Evolutionary conservation across 2,113 vertebrate species (phyloP).

Genomic region (Hippolais icterina): DNA sequence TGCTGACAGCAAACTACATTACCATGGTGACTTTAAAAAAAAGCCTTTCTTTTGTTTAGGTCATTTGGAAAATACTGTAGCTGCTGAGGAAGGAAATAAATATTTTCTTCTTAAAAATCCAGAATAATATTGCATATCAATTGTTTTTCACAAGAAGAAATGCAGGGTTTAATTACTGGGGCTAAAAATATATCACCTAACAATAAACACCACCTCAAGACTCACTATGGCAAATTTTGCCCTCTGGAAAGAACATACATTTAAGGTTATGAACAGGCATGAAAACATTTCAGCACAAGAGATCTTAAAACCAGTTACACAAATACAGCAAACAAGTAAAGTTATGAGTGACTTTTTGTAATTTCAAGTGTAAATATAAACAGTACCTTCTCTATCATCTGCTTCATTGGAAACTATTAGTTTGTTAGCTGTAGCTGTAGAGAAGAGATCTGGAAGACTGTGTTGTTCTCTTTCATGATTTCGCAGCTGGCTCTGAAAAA

Average conservation of each 20-base stretch:
- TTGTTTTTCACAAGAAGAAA: background rate
- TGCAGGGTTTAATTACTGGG: background rate
- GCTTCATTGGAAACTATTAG: conserved; percentile 48
- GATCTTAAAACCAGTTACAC: background rate
- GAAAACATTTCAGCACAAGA: background rate
- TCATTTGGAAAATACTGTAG: background rate
- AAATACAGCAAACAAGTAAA: background rate
- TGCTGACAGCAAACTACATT: background rate
- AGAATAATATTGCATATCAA: background rate
- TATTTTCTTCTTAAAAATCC: background rate
- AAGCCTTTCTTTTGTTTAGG: background rate
- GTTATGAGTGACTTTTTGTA: background rate
- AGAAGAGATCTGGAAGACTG: conserved; percentile 69
- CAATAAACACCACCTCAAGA: background rate
- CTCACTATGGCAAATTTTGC: background rate
- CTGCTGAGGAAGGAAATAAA: background rate
- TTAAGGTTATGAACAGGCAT: background rate
- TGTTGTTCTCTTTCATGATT: conserved; percentile 82
- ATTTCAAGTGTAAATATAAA: background rate
- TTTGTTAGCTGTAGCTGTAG: conserved; percentile 64
- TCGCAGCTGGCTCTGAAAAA: conserved; percentile 80
- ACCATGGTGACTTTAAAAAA: background rate
- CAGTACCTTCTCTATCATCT: conserved; percentile 77
- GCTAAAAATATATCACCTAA: background rate
- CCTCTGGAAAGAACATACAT: background rate